phyloP scores from a whole-genome alignment of 2,888 invertebrate genomes.

The Oeneis ivallda region DNA sequence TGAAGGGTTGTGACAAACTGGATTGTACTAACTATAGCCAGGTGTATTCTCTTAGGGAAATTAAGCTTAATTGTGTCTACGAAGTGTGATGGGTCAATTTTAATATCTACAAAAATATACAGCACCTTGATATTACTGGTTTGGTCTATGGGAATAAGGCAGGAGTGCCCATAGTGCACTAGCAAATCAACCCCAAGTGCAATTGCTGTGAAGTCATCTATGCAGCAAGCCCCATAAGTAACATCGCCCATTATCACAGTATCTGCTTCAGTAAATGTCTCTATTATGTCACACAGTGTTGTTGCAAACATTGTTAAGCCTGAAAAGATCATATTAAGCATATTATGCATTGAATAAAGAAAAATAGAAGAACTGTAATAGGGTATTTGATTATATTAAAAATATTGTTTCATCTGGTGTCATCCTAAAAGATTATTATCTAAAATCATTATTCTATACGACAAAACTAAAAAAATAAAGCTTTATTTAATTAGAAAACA shows the following conservation, averaged over 20 bases:
- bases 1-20: conserved; percentile 98
- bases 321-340: conserved; percentile 57
- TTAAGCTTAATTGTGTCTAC: conserved; percentile 92
- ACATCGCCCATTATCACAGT: conserved; percentile 99
- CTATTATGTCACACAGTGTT: conserved; percentile 95
- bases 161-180: conserved; percentile 99
- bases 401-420: too few species aligned
- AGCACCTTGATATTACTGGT: conserved; percentile 93
- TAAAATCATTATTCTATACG: too few species aligned
- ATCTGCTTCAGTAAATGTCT: conserved; percentile 93
- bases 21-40: conserved; percentile 97
- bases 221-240: conserved; percentile 99
- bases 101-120: conserved; percentile 99
- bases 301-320: conserved; percentile 94
- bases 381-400: too few species aligned
- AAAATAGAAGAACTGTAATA: too few species aligned
- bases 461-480: too few species aligned
- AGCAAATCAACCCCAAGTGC: conserved; percentile 94
- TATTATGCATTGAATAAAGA: too few species aligned
- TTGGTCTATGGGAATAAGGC: conserved; percentile 94
- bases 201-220: conserved; percentile 97
- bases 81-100: conserved; percentile 96
- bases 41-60: conserved; percentile 83
- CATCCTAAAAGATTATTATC: too few species aligned
- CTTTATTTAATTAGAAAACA: too few species aligned